Conservation (phyloP, 2,888 invertebrate genomes). For the Lycaena phlaeas region DNA sequence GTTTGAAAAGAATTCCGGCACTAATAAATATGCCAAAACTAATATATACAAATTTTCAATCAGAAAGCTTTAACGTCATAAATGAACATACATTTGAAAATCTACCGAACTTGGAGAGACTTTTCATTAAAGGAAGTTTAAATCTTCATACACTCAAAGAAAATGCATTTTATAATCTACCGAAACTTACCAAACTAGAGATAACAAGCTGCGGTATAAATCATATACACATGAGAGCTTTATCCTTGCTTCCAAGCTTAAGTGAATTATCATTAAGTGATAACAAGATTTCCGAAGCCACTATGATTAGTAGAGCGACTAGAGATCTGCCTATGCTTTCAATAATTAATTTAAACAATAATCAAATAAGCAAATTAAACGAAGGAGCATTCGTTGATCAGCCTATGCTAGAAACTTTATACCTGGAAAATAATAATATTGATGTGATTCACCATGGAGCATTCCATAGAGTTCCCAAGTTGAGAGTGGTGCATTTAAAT, state of each 20-base stretch:
- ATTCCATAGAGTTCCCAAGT: constrained; percentile 82
- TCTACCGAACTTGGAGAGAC: constrained; percentile 80
- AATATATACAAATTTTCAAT: constrained; percentile 82
- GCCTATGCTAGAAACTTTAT: constrained; percentile 77
- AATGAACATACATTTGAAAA: constrained; percentile 80
- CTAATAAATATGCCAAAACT: constrained; percentile 81
- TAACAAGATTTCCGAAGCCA: constrained; percentile 83
- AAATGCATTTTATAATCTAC: constrained; percentile 79
- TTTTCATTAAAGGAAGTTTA: constrained; percentile 81
- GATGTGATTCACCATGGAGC: constrained; percentile 85
- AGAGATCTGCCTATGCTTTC: constrained; percentile 83
- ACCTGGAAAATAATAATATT: constrained; percentile 81
- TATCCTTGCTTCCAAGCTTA: constrained; percentile 80
- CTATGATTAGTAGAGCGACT: constrained; percentile 85
- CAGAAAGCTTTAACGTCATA: constrained; percentile 76
- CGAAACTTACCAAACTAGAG: constrained; percentile 79
- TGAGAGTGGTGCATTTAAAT: constrained; percentile 82
- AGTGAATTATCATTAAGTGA: constrained; percentile 79
- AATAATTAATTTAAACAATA: constrained; percentile 79
- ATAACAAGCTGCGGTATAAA: constrained; percentile 83
- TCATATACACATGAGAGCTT: constrained; percentile 84
- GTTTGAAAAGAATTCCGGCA: constrained; percentile 81
- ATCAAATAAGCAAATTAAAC: constrained; percentile 78
- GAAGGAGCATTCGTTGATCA: constrained; percentile 88
- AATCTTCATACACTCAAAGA: constrained; percentile 80